phyloP scores from a whole-genome alignment of 2,797 vertebrate genomes.

The Acipenser ruthenus region DNA sequence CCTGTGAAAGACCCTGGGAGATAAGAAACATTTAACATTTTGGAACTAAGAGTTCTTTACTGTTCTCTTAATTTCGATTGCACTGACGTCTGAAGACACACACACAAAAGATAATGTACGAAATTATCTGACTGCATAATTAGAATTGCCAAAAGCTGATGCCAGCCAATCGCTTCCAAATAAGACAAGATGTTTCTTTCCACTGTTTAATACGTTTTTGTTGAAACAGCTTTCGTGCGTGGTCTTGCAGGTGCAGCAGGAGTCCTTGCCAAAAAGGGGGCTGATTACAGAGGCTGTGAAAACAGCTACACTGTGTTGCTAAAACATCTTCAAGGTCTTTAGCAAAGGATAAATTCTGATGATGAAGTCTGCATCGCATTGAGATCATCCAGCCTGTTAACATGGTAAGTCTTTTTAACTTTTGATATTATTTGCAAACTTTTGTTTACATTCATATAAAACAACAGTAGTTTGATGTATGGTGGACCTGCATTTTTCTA shows the following conservation, averaged over 20 bases:
- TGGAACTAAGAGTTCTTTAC: constrained; percentile 60
- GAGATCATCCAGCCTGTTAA: constrained; percentile 34
- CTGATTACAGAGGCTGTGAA: constrained; percentile 49
- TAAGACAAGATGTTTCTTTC: constrained; percentile 18
- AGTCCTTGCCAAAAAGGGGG: constrained; percentile 50
- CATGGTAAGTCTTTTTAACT: constrained; percentile 52
- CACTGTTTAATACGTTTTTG: constrained; percentile 13
- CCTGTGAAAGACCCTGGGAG: constrained; percentile 62
- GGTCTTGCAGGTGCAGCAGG: constrained; percentile 61
- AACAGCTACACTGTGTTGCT: constrained; percentile 73
- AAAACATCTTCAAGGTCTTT: constrained; percentile 81
- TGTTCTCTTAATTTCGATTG: constrained; percentile 32
- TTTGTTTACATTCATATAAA: no score
- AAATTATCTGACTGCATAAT: constrained; percentile 43
- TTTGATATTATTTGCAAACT: no score
- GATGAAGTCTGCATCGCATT: constrained; percentile 36
- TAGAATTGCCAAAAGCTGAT: constrained; percentile 3
- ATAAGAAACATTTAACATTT: constrained; percentile 57
- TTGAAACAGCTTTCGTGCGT: background rate
- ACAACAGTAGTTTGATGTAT: no score
- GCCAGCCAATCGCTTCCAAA: constrained; percentile 30
- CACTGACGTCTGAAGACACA: constrained; percentile 49
- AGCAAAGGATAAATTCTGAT: constrained; percentile 68
- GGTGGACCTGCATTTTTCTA: no score
- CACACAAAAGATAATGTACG: constrained; percentile 34